phyloP scores from a whole-genome alignment of 2,888 invertebrate species.

The Netelia inedita region DNA sequence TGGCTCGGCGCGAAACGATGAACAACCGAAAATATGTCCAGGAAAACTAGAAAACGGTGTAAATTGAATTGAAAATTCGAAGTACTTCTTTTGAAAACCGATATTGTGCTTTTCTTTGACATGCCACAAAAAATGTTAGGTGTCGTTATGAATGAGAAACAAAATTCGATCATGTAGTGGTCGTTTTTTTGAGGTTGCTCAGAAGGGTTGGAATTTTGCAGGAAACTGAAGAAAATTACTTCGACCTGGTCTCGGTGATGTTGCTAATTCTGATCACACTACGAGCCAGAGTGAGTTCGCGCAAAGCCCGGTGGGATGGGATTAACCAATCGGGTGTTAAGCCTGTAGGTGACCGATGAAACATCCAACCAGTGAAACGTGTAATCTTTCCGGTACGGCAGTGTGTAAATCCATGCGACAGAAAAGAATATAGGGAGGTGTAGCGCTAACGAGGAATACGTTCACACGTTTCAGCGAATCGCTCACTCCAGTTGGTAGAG shows the following conservation, averaged over 20 bases:
- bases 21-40: too few relatives aligned
- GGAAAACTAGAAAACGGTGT: too few relatives aligned
- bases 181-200: background rate
- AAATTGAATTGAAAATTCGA: too few relatives aligned
- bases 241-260: conserved; percentile 24
- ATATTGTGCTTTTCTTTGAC: background rate
- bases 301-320: conserved; percentile 28
- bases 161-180: background rate
- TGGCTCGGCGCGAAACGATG: too few relatives aligned
- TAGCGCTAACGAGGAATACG: conserved; percentile 24
- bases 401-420: conserved; percentile 17
- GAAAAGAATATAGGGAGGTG: conserved; percentile 28
- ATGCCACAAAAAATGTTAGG: too few relatives aligned
- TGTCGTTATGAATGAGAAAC: too few relatives aligned
- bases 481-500: conserved; percentile 14
- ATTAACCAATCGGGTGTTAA: conserved; percentile 66
- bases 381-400: conserved; percentile 57
- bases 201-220: conserved; percentile 43
- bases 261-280: conserved; percentile 36
- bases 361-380: conserved; percentile 61
- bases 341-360: conserved; percentile 39
- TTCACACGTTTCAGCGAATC: conserved; percentile 4
- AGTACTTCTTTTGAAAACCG: background rate
- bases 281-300: conserved; percentile 20
- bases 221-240: conserved; percentile 11